Conservation (phyloP, 2,888 invertebrate genomes). For the Scaptodrosophila latifasciaeformis region DNA sequence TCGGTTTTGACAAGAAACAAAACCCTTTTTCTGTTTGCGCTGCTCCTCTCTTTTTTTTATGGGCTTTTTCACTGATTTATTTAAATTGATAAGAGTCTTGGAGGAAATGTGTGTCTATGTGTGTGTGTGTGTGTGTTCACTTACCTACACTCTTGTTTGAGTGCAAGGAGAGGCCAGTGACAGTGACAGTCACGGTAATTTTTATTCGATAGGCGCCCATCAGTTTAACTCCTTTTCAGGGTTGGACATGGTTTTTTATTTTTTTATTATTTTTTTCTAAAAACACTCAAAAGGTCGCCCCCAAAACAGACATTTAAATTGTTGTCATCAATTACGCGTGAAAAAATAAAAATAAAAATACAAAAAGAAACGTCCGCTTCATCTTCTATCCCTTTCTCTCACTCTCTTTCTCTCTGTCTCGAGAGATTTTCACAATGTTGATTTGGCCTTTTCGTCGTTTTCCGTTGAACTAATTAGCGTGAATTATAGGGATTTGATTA, state of each 20-base stretch:
- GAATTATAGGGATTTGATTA: constrained; percentile 44
- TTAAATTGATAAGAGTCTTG: constrained; percentile 54
- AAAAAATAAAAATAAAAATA: constrained; percentile 16
- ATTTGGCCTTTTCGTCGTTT: constrained; percentile 6
- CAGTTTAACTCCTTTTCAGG: constrained; percentile 2
- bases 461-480: constrained; percentile 48
- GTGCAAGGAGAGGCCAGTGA: not conserved
- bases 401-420: not conserved
- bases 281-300: constrained; percentile 22
- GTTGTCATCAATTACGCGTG: constrained; percentile 52
- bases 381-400: constrained; percentile 2
- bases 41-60: constrained; percentile 9
- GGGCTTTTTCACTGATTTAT: constrained; percentile 50
- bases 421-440: too few relatives aligned
- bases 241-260: not conserved
- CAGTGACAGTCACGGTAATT: too few relatives aligned
- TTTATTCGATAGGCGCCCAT: too few relatives aligned
- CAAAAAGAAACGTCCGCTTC: not conserved
- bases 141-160: constrained; percentile 29
- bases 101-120: too few relatives aligned
- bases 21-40: not conserved
- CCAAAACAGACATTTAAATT: constrained; percentile 34
- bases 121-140: constrained; percentile 59
- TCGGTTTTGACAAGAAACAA: too few relatives aligned
- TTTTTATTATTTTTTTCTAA: not conserved